Conservation (phyloP, 2,888 invertebrate genomes). For the Acleris literana region DNA sequence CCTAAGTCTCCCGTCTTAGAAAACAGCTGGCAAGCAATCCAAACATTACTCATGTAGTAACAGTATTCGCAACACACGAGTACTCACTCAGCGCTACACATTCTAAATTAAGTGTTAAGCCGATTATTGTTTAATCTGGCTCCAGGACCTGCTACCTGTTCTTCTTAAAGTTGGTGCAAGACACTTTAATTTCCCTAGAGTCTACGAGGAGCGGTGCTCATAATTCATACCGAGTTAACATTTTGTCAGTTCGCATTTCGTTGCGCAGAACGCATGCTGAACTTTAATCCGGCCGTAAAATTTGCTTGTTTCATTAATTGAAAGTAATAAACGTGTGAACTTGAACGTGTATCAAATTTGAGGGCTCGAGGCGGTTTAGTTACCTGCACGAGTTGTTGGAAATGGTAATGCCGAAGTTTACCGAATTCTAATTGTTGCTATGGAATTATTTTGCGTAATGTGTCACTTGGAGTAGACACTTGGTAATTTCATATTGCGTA, state of each 20-base stretch:
- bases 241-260: slow-evolving; percentile 80
- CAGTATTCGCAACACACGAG: background rate
- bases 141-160: slow-evolving; percentile 64
- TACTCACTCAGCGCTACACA: background rate
- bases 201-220: slow-evolving; percentile 65
- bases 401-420: slow-evolving; percentile 18
- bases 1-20: no score
- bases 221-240: slow-evolving; percentile 81
- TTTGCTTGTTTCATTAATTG: slow-evolving; percentile 62
- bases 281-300: slow-evolving; percentile 59
- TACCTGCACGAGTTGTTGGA: slow-evolving; percentile 7
- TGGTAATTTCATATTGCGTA: background rate
- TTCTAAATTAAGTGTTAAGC: slow-evolving; percentile 7
- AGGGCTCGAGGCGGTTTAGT: slow-evolving; percentile 21
- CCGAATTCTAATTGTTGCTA: slow-evolving; percentile 24
- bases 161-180: slow-evolving; percentile 79
- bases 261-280: slow-evolving; percentile 66
- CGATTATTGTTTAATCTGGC: slow-evolving; percentile 41
- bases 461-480: background rate
- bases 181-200: slow-evolving; percentile 81
- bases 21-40: no score
- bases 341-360: slow-evolving; percentile 40
- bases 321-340: slow-evolving; percentile 45
- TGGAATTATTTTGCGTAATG: slow-evolving; percentile 14
- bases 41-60: background rate